These are phyloP conservation scores for Bubalus kerabau DNA, from an alignment of 2,113 vertebrate species.

Conservation along the genomic window DNA sequence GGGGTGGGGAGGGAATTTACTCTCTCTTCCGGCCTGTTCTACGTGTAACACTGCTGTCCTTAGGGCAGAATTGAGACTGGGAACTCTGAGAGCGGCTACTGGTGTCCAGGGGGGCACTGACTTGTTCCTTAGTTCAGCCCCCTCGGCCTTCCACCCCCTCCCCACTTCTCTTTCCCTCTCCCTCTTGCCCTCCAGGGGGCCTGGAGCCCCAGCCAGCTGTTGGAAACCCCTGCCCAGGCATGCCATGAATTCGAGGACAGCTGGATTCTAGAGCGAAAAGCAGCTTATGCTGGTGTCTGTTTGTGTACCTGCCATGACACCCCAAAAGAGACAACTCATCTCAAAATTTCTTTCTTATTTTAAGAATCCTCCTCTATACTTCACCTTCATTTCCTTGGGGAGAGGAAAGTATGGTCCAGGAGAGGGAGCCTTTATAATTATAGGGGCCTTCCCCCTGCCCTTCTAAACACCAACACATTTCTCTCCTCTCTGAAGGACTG, in stretches of 20 bases:
- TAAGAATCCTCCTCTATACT: background rate
- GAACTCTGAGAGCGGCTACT: conserved; percentile 19
- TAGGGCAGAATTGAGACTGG: conserved; percentile 47
- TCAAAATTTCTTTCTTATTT: conserved; percentile 21
- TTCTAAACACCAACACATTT: conserved; percentile 33
- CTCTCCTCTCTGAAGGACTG: conserved; percentile 2
- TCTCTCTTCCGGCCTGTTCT: conserved; percentile 50
- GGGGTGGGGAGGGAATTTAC: background rate
- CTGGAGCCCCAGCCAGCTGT: conserved; percentile 67
- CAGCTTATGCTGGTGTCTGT: conserved; percentile 21
- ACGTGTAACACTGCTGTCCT: conserved; percentile 22
- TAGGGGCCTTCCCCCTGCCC: background rate
- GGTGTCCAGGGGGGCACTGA: conserved; percentile 49
- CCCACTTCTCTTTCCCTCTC: conserved; percentile 4
- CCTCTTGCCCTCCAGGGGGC: conserved; percentile 59
- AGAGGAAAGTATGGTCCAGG: background rate
- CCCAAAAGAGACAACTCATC: conserved; percentile 41
- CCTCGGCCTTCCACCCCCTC: background rate
- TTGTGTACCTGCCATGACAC: conserved; percentile 45
- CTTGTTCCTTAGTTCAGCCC: conserved; percentile 35
- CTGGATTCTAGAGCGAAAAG: conserved; percentile 57
- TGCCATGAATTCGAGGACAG: conserved; percentile 61
- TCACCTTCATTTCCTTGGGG: background rate
- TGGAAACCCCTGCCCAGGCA: conserved; percentile 72
- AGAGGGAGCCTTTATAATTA: background rate